A percentile compares a stretch with the other conserved stretches of the same genome.
Evolutionary conservation across 1,140 invertebrate genomes (phyloP).

Genomic region (Mizuhopecten yessoensis): DNA sequence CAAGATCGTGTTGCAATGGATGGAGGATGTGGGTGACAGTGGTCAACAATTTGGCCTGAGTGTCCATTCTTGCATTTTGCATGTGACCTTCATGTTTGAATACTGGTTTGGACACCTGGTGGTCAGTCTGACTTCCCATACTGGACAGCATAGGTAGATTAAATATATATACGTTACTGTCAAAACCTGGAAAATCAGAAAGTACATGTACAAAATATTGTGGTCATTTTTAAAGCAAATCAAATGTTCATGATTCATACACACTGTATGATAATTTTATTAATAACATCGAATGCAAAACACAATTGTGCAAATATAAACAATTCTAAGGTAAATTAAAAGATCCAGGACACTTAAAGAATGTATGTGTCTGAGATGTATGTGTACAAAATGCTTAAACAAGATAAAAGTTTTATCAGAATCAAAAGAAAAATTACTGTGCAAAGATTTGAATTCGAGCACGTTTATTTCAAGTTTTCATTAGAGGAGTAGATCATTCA

Average conservation of each 20-base stretch:
- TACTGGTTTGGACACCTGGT: background rate
- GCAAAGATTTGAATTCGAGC: too few relatives aligned
- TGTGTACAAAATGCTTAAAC: too few relatives aligned
- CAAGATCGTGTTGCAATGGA: slow-evolving; percentile 36
- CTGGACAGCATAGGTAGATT: background rate
- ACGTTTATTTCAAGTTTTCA: too few relatives aligned
- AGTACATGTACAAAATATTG: background rate
- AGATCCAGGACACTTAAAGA: too few relatives aligned
- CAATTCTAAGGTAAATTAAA: too few relatives aligned
- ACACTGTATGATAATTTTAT: too few relatives aligned
- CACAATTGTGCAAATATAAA: too few relatives aligned
- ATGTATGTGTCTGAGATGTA: too few relatives aligned
- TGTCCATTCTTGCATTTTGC: slow-evolving; percentile 36
- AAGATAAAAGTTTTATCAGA: too few relatives aligned
- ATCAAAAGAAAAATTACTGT: too few relatives aligned
- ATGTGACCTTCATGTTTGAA: slow-evolving; percentile 54
- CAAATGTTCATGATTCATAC: background rate
- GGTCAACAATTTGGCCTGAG: background rate
- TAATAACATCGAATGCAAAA: too few relatives aligned
- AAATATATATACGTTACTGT: slow-evolving; percentile 46
- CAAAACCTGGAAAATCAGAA: slow-evolving; percentile 43
- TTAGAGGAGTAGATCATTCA: too few relatives aligned
- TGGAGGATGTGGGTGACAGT: slow-evolving; percentile 43
- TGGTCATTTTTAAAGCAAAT: background rate
- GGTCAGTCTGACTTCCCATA: background rate